phyloP scores from a whole-genome alignment of 2,113 vertebrate species.

The Chamaetylas fuelleborni region DNA sequence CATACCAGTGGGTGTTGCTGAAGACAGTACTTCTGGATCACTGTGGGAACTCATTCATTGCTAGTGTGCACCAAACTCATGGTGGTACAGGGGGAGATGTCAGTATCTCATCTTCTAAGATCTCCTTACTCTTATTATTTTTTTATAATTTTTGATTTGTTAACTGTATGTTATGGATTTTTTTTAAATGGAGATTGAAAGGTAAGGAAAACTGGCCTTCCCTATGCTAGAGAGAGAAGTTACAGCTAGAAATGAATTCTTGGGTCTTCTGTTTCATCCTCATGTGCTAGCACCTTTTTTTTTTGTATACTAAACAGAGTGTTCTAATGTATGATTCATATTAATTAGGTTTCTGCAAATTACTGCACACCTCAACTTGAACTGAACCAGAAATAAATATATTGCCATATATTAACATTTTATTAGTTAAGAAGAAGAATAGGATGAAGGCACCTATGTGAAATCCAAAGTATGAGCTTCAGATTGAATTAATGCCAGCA shows the following conservation, averaged over 20 bases:
- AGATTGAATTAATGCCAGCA: slow-evolving; percentile 72
- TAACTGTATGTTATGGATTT: neutral
- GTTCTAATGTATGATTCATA: slow-evolving; percentile 74
- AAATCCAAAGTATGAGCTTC: slow-evolving; percentile 69
- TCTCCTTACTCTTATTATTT: neutral
- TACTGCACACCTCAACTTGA: slow-evolving; percentile 68
- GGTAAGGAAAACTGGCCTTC: neutral
- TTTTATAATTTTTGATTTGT: neutral
- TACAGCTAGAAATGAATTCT: neutral
- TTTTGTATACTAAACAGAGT: slow-evolving; percentile 30
- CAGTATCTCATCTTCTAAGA: neutral
- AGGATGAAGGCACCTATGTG: slow-evolving; percentile 69
- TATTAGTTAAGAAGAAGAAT: slow-evolving; percentile 70
- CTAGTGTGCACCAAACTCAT: fast-evolving
- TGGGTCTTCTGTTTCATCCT: slow-evolving; percentile 42
- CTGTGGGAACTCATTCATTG: neutral
- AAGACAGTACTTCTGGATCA: neutral
- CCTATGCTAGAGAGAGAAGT: slow-evolving; percentile 2
- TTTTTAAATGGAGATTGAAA: neutral
- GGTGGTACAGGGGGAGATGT: neutral
- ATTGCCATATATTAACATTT: slow-evolving; percentile 77
- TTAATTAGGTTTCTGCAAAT: slow-evolving; percentile 75
- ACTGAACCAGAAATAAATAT: slow-evolving; percentile 76
- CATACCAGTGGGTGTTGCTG: neutral
- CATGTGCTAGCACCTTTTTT: neutral